Conservation (phyloP, 2,797 vertebrate genomes). For the Remorina albescens region DNA sequence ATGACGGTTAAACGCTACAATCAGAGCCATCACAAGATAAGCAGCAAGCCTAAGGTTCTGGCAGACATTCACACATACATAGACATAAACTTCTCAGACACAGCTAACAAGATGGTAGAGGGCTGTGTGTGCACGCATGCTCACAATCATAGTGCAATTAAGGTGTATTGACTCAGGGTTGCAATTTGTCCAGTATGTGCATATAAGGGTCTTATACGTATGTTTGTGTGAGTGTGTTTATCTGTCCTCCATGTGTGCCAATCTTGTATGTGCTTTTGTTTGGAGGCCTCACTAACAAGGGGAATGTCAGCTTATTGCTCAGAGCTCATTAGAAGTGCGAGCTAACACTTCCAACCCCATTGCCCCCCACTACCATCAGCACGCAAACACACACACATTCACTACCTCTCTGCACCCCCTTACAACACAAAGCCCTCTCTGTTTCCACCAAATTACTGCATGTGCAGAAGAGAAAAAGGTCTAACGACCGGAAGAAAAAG, state of each 20-base stretch:
- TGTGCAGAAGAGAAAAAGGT: constrained; percentile 70
- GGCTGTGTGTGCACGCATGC: constrained; percentile 22
- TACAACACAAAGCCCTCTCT: constrained; percentile 79
- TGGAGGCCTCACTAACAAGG: constrained; percentile 75
- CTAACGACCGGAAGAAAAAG: constrained; percentile 77
- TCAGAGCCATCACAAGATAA: constrained; percentile 52
- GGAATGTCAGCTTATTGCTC: constrained; percentile 77
- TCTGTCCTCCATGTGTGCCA: background rate
- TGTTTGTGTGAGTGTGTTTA: constrained; percentile 8
- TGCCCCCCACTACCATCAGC: constrained; percentile 42
- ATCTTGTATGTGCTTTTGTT: constrained; percentile 61
- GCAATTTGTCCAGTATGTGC: constrained; percentile 9
- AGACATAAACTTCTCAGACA: constrained; percentile 7
- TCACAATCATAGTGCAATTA: background rate
- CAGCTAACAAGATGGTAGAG: constrained; percentile 38
- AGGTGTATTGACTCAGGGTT: constrained; percentile 6
- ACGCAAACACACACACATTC: constrained; percentile 15
- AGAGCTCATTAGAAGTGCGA: constrained; percentile 81
- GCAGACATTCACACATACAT: constrained; percentile 6
- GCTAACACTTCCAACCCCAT: constrained; percentile 67
- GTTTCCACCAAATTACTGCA: constrained; percentile 74
- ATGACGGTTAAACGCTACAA: constrained; percentile 14
- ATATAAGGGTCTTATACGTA: background rate
- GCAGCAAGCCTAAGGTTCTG: constrained; percentile 24
- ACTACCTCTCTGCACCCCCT: constrained; percentile 24